Conservation (phyloP, 23 tunicate species). For the Trididemnum miniatum region DNA sequence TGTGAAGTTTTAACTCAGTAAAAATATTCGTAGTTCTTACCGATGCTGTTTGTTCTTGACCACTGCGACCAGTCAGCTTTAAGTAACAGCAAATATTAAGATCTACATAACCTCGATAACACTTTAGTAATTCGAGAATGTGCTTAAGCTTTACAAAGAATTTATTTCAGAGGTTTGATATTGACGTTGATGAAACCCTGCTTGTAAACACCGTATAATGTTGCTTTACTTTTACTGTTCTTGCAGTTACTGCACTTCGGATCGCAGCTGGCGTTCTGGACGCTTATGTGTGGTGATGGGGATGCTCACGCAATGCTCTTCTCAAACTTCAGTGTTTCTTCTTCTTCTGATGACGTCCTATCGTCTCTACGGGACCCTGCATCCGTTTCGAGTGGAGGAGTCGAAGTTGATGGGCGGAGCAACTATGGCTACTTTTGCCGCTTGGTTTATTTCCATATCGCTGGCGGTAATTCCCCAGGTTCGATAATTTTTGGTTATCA, state of each 20-base stretch:
- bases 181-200: too few species aligned
- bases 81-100: too few species aligned
- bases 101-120: too few species aligned
- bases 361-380: conserved; percentile 80
- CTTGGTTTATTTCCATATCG: conserved; percentile 55
- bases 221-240: too few species aligned
- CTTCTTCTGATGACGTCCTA: conserved; percentile 78
- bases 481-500: background rate
- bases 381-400: conserved; percentile 85
- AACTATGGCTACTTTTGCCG: conserved; percentile 9
- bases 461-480: conserved; percentile 74
- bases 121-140: too few species aligned
- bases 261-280: conserved; percentile 53
- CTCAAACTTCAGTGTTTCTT: conserved; percentile 68
- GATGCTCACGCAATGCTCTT: conserved; percentile 61
- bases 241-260: conserved; percentile 46
- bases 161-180: too few species aligned
- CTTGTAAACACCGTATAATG: too few species aligned
- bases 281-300: conserved; percentile 54
- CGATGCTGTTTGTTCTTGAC: too few species aligned
- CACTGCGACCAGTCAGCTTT: too few species aligned
- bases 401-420: conserved; percentile 59
- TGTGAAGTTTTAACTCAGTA: too few species aligned
- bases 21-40: too few species aligned
- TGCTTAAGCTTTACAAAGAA: too few species aligned